phyloP scores from a whole-genome alignment of 2,888 invertebrate species.

The Rhynchonema sp. region DNA sequence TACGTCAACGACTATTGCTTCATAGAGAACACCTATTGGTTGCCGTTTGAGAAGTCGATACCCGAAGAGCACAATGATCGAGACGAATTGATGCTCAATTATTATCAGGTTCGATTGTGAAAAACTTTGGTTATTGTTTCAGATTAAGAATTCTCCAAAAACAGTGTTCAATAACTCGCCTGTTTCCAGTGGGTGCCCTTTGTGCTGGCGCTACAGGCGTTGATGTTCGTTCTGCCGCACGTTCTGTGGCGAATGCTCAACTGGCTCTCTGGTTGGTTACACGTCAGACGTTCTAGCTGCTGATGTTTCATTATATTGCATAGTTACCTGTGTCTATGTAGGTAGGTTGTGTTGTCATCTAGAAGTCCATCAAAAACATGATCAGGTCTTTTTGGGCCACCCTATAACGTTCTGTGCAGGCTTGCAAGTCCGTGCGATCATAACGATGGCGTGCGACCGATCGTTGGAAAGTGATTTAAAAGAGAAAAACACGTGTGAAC shows the following conservation, averaged over 20 bases:
- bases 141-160: too few relatives aligned
- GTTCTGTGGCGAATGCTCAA: conserved; percentile 24
- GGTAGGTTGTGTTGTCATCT: too few relatives aligned
- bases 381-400: not conserved
- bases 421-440: conserved; percentile 5
- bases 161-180: not conserved
- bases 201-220: conserved; percentile 21
- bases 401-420: not conserved
- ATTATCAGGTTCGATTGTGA: too few relatives aligned
- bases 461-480: not conserved
- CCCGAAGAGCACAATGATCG: conserved; percentile 10
- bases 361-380: too few relatives aligned
- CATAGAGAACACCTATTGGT: conserved; percentile 34
- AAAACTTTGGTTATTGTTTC: too few relatives aligned
- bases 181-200: conserved; percentile 24
- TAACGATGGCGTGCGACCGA: conserved; percentile 4
- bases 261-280: conserved; percentile 18
- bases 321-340: too few relatives aligned
- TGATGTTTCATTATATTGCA: not conserved
- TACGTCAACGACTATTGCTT: conserved; percentile 36
- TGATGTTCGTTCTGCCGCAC: conserved; percentile 23
- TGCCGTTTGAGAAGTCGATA: conserved; percentile 8
- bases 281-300: not conserved
- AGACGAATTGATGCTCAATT: conserved; percentile 14
- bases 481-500: too few relatives aligned